phyloP scores from a whole-genome alignment of 2,113 vertebrate species.

The Peucedramus taeniatus region DNA sequence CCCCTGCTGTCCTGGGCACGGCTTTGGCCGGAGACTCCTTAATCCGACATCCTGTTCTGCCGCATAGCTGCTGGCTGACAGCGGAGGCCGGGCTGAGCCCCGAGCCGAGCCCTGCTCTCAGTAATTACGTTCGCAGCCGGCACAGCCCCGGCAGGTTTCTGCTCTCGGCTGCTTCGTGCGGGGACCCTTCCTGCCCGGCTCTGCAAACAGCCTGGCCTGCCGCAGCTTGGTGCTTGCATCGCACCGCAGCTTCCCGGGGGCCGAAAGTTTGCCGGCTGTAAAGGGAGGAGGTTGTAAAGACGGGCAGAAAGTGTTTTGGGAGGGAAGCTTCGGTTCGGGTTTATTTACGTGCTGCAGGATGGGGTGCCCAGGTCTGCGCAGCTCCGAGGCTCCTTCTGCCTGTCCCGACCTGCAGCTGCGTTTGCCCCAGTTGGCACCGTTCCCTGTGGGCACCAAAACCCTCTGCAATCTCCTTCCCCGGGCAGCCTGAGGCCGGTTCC shows the following conservation, averaged over 20 bases:
- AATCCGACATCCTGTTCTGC: slow-evolving; percentile 49
- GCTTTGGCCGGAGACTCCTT: slow-evolving; percentile 10
- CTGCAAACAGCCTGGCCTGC: not conserved
- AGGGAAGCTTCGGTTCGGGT: not conserved
- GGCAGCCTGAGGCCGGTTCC: not conserved
- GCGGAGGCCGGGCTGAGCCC: not conserved
- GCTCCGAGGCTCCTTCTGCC: not conserved
- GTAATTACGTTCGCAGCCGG: slow-evolving; percentile 1
- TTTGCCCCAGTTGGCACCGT: not conserved
- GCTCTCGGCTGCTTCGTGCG: not conserved
- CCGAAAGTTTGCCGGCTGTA: not conserved
- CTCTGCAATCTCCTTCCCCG: not conserved
- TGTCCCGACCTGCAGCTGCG: not conserved
- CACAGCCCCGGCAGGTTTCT: not conserved
- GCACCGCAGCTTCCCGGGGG: not conserved
- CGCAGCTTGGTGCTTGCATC: rapidly evolving
- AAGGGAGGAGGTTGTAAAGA: not conserved
- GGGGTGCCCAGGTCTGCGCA: not conserved
- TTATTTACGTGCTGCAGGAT: not conserved
- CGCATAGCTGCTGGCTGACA: slow-evolving; percentile 54
- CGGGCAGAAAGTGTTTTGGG: not conserved
- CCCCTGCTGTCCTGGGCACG: not conserved
- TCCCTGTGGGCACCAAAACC: not conserved
- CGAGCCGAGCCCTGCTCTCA: not conserved
- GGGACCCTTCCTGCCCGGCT: not conserved